A percentile compares a stretch with the other conserved stretches of the same genome.
Conservation (phyloP, 2,113 vertebrate genomes). For the Phalacrocorax brasilianus region DNA sequence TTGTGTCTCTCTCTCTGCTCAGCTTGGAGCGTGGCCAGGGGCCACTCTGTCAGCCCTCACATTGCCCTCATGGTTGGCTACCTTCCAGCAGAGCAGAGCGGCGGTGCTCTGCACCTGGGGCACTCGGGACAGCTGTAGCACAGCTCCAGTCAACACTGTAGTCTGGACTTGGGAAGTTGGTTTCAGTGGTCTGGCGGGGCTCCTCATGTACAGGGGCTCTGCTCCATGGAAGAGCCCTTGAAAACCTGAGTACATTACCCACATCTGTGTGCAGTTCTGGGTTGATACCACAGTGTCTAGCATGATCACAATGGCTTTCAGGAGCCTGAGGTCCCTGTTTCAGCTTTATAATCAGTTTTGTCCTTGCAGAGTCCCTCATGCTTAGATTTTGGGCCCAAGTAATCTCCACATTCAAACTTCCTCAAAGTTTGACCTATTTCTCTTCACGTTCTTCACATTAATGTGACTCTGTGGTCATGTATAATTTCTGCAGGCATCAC, state of each 20-base stretch:
- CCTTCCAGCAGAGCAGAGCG: neutral
- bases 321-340: neutral
- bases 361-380: neutral
- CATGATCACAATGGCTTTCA: neutral
- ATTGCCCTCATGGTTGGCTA: rapidly evolving
- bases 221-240: neutral
- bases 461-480: neutral
- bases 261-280: neutral
- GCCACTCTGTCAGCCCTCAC: rapidly evolving
- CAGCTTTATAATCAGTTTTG: neutral
- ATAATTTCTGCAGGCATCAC: neutral
- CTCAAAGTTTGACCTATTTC: neutral
- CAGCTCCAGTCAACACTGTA: rapidly evolving
- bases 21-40: rapidly evolving
- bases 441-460: neutral
- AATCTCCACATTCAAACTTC: neutral
- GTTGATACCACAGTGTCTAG: neutral
- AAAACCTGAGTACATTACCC: neutral
- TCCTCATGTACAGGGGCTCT: neutral
- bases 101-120: neutral
- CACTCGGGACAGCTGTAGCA: neutral
- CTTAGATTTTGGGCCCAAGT: neutral
- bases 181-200: neutral
- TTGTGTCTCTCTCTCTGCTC: neutral
- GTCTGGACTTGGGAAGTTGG: neutral